Conservation (phyloP, 2,797 vertebrate genomes). For the Pterois miles region DNA sequence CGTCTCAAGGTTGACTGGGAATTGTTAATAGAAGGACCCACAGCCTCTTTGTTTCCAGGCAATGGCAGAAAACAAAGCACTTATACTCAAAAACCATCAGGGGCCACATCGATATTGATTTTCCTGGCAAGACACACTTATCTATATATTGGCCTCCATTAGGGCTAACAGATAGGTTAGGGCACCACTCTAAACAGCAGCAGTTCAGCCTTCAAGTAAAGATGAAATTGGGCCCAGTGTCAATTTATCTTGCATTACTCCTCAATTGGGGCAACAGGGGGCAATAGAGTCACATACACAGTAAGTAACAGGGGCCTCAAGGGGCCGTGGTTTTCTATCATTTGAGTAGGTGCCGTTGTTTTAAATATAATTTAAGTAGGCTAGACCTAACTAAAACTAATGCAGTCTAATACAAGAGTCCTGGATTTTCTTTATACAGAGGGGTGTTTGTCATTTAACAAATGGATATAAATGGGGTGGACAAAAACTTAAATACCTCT, state of each 20-base stretch:
- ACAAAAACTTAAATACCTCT: not conserved
- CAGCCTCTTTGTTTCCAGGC: conserved; percentile 67
- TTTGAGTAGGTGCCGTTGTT: not conserved
- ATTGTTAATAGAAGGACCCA: conserved; percentile 67
- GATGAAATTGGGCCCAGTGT: conserved; percentile 78
- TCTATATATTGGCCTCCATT: conserved; percentile 84
- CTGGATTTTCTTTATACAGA: not conserved
- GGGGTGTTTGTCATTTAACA: not conserved
- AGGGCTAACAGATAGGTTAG: conserved; percentile 72
- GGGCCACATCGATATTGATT: conserved; percentile 86
- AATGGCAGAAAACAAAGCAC: conserved; percentile 75
- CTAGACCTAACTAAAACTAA: not conserved
- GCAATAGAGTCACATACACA: conserved; percentile 68
- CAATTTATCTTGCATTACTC: conserved; percentile 80
- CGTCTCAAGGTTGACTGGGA: conserved; percentile 71
- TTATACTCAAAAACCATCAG: conserved; percentile 78
- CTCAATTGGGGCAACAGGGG: conserved; percentile 71
- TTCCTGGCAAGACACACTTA: conserved; percentile 80
- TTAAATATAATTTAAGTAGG: conserved; percentile 4
- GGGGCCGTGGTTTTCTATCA: not conserved
- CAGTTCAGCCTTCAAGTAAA: conserved; percentile 67
- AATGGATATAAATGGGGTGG: not conserved
- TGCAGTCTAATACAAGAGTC: not conserved
- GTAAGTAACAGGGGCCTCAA: conserved; percentile 37
- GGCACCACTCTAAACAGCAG: conserved; percentile 72